Percentiles rank a stretch among this genome's conserved stretches.
These are phyloP conservation scores for Microtus richardsoni DNA, from an alignment of 2,113 vertebrate genomes.

Conservation along the genomic window DNA sequence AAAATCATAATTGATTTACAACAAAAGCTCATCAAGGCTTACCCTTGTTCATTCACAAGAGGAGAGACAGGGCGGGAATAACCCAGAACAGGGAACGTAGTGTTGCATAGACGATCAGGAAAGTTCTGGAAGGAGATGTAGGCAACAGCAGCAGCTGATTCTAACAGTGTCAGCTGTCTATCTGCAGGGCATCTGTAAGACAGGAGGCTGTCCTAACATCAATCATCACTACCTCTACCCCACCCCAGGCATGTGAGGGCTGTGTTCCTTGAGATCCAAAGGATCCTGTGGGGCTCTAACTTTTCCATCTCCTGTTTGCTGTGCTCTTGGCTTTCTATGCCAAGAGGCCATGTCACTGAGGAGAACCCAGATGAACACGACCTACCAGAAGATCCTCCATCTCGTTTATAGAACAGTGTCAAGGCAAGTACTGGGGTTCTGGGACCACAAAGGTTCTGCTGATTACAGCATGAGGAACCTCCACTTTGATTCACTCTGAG, in stretches of 20 bases:
- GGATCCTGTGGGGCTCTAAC: not conserved
- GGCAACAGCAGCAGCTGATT: not conserved
- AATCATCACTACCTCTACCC: not conserved
- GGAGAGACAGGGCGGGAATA: not conserved
- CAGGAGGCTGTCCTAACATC: not conserved
- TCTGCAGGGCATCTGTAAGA: not conserved
- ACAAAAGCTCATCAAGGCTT: not conserved
- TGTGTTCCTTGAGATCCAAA: not conserved
- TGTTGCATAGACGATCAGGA: not conserved
- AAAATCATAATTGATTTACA: constrained; percentile 6
- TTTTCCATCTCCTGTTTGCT: not conserved
- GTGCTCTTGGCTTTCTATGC: not conserved
- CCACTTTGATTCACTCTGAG: not conserved
- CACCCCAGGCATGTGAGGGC: not conserved
- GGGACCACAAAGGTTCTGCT: not conserved
- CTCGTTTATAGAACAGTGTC: not conserved
- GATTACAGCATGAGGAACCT: not conserved
- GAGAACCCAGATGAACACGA: not conserved
- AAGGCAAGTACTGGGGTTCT: not conserved
- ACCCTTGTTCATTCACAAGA: not conserved
- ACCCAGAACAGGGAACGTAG: not conserved
- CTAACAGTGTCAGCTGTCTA: not conserved
- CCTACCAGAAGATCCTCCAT: not conserved
- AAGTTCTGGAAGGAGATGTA: not conserved
- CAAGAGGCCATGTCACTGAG: not conserved